Evolutionary conservation across 1,140 invertebrate species (phyloP).

Genomic region (Aplysia californica): DNA sequence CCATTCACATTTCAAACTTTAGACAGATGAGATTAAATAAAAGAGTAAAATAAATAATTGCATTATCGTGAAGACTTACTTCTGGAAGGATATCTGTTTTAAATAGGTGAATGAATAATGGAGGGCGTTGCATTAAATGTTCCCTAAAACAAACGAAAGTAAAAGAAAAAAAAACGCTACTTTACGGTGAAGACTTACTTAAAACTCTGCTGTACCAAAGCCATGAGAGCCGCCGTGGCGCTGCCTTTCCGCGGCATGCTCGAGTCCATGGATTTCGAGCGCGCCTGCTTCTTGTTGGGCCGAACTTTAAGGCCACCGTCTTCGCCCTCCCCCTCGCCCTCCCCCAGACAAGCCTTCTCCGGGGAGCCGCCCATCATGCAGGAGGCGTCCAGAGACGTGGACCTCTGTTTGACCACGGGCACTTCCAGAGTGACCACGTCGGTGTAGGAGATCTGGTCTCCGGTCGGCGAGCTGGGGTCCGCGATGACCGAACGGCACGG

Average conservation of each 20-base stretch:
- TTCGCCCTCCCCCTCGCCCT: conserved; percentile 10
- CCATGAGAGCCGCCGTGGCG: conserved; percentile 15
- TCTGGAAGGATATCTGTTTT: no score
- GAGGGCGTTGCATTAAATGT: neutral
- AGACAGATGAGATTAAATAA: no score
- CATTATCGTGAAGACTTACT: no score
- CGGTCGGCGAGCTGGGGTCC: neutral
- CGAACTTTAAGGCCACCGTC: conserved; percentile 17
- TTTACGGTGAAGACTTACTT: conserved; percentile 23
- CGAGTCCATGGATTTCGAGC: conserved; percentile 27
- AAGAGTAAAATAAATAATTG: no score
- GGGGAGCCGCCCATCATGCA: conserved; percentile 38
- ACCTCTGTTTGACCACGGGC: conserved; percentile 58
- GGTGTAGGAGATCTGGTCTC: conserved; percentile 33
- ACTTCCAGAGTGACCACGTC: conserved; percentile 60
- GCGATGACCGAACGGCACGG: neutral
- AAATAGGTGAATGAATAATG: neutral
- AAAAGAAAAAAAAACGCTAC: neutral
- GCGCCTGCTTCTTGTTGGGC: conserved; percentile 7
- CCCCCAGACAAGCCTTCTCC: conserved; percentile 29
- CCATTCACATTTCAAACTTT: no score
- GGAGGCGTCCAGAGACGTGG: conserved; percentile 60
- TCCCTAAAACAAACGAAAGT: neutral
- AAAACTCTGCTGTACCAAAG: conserved; percentile 21
- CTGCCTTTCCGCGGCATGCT: conserved; percentile 1